Percentiles rank a stretch among this genome's conserved stretches.
These are phyloP conservation scores for Rhinoraja longicauda DNA, from an alignment of 2,797 vertebrate genomes.

Conservation along the genomic window DNA sequence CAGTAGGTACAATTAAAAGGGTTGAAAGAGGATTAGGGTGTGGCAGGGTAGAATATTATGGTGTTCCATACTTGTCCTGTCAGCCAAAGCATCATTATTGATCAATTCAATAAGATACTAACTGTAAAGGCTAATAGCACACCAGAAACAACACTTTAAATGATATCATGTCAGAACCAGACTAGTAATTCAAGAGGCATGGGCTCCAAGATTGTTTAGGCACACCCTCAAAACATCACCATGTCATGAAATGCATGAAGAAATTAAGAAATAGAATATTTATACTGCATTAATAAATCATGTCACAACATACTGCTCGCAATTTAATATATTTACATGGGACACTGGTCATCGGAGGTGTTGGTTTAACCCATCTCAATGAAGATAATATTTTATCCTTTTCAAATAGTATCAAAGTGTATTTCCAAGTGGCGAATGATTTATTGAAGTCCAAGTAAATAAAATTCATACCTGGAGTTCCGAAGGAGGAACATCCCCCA, in stretches of 20 bases:
- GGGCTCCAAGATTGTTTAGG: too few species aligned
- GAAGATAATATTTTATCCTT: neutral
- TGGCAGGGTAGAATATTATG: too few species aligned
- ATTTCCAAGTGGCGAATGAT: neutral
- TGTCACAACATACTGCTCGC: neutral
- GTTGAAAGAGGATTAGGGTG: too few species aligned
- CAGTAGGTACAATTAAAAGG: too few species aligned
- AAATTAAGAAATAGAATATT: neutral
- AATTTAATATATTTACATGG: neutral
- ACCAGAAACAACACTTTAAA: neutral
- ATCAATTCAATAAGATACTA: neutral
- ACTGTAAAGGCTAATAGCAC: neutral
- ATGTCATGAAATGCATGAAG: neutral
- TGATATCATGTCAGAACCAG: neutral
- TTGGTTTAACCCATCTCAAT: neutral
- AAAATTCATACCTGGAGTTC: slow-evolving; percentile 74
- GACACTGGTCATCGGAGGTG: neutral
- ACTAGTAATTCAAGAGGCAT: neutral
- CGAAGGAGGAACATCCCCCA: slow-evolving; percentile 76
- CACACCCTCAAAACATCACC: neutral
- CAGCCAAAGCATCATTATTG: neutral
- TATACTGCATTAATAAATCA: neutral
- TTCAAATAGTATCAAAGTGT: neutral
- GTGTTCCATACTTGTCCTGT: neutral
- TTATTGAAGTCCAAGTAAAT: neutral